Base-by-base conservation (phyloP, 2,888 invertebrate species). In the Stegana nigrithorax region DNA sequence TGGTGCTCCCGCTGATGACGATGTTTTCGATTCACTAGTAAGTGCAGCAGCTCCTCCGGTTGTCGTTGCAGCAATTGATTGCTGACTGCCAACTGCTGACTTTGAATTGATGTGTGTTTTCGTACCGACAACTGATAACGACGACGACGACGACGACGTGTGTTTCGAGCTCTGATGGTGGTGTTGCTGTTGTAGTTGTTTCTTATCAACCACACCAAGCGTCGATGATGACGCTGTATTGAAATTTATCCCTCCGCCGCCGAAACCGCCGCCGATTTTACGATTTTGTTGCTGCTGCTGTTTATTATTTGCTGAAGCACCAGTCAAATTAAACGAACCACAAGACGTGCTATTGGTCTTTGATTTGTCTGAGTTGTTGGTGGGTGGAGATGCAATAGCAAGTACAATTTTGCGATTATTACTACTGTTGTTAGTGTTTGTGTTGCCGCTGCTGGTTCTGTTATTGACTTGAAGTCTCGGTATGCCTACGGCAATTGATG, bases 51-150 rank as follows among this genome's bases (percentile, higher is more conserved):
- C 12, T 21, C 26, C 50, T 2, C 10, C 26, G 26, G 5, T n/a
- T n/a, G n/a, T 50, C n/a, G 50, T 14, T 50, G 25, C 1, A n/a
- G 5, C 14, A n/a, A 23, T n/a, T 25, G 26, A n/a, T 12, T 50
- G 19, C 10, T n/a, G 1, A 21, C 6, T 21, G 12, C n/a, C 19
- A 12, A 21, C 32, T 6, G 53, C 19, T 5, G 65, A 58, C 69
- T 68, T 71, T 58, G 57, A 67, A 64, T 67, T 69, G 50, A 69
- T 67, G 67, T 71, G 71, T n/a, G 59, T 59, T 63, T 71, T 72
- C 61, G 63, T 69, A 60, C 71, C 70, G 65, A 69, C 70, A 67
- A 72, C 36, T 69, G 73, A 73, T 71, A 72, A 69, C 17, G 53
- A 19, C 19, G 57, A 68, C 64, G 55, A 64, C 64, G 59, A 67